Base-by-base conservation (phyloP, 30 jellyfish, hydroid and myxozoan species). In the Clytia hemisphaerica region DNA sequence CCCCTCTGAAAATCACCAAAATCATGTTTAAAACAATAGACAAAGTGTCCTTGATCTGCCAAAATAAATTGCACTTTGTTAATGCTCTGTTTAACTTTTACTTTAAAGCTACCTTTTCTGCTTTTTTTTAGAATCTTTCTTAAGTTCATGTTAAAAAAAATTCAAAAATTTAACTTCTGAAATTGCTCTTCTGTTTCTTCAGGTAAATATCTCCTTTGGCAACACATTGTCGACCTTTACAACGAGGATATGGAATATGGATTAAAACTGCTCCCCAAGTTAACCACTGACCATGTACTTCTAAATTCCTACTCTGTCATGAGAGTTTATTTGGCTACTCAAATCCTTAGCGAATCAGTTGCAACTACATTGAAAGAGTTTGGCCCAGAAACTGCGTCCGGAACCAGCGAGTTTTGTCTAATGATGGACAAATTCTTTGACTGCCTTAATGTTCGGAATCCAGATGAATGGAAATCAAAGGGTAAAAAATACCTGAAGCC, bases 281-380 rank as follows among this genome's bases (percentile, higher is more conserved):
- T 75, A 16, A 75, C 73, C 10, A 22, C 24, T 48, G 80, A 76
- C 26, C 92, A 64, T 31, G 30, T 77, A n/a, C 45, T 36, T 33
- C 36, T 69, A 27, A 22, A 70, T 19, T 51, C 81, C 22, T 69
- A 37, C 4, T 69, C 81, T 37, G 66, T 54, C 37, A 77, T 77
- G 91, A 77, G 75, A 37, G 91, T 77, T 10, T 15, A 47, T n/a
- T 75, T 76, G 28, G 88, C 88, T 6, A 73, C 49, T 1, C 88
- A 76, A 49, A 58, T 76, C 31, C 64, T 76, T 33, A 64, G 92
- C 26, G 48, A 32, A 55, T 54, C 83, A 10, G 82, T 77, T 58
- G 61, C 67, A 35, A 22, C 5, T 18, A 82, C 61, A 22, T 60
- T 77, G 57, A 54, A 31, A 35, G 29, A 55, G 38, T 77, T 47